These are phyloP conservation scores for Gavialis gangeticus DNA, from an alignment of 2,113 vertebrate genomes.

Conservation along the genomic window DNA sequence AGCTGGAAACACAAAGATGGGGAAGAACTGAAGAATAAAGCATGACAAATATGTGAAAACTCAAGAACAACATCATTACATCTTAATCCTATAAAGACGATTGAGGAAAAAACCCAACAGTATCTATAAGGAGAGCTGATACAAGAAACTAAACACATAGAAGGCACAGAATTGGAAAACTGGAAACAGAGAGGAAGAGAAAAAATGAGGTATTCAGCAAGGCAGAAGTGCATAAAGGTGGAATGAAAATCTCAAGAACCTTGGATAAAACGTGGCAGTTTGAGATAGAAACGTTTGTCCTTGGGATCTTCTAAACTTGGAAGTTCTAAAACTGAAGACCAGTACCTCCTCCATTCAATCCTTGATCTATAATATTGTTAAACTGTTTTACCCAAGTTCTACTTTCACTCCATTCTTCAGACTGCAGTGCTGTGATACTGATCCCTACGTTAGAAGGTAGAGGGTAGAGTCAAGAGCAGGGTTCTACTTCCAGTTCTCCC, in stretches of 20 bases:
- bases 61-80: background rate
- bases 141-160: background rate
- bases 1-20: background rate
- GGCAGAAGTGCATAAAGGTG: accelerated
- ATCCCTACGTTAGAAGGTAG: background rate
- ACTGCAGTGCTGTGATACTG: background rate
- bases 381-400: background rate
- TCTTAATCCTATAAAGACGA: background rate
- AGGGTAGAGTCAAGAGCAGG: background rate
- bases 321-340: background rate
- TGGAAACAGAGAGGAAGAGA: accelerated
- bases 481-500: background rate
- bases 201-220: accelerated
- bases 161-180: accelerated
- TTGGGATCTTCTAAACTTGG: accelerated
- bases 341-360: background rate
- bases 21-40: background rate
- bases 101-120: background rate
- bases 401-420: background rate
- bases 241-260: background rate
- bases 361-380: background rate
- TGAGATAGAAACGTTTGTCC: accelerated
- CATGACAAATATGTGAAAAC: background rate
- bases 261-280: accelerated
- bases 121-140: background rate